Base-by-base conservation (phyloP, 1,140 invertebrate genomes). In the Procambarus virginalis region DNA sequence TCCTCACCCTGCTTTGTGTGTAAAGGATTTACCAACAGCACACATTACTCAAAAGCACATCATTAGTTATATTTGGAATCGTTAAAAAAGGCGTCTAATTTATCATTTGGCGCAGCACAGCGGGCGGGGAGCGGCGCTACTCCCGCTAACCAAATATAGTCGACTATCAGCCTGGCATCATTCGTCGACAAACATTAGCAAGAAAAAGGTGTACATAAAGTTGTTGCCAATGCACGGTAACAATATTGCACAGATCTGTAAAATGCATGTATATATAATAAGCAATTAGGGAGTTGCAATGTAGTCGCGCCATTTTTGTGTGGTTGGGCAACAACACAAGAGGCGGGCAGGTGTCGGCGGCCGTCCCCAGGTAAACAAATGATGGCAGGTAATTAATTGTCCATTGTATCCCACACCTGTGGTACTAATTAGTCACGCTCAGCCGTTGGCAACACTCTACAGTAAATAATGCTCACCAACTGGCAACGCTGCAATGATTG, bases 1-100 rank as follows among this genome's bases (percentile, higher is more conserved):
- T 34, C 34, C 34, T 34, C 34, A 34, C 34, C 34, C 34, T 1
- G 34, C 34, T 34, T 34, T 34, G 34, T 34, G 34, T 12, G 12
- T 20, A 68, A 17, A 20, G 10, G 64, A 68, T 68, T 68, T 17
- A 68, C 12, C 10, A 14, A 0, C 12, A 68, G 64, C 20, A 4
- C 9, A 68, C 64, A 68, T 68, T 68, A 68, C 12, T 68, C 64
- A 68, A 68, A 20, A 17, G 10, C 4, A 68, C 64, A 68, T 68
- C 64, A 68, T 68, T 68, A 68, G 64, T 68, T 68, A 68, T 68
- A 68, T 68, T 17, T 68, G 64, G 64, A 3, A 68, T 68, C 64
- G 17, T 68, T 68, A 68, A 68, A 68, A 68, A 58, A 58, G 55
- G 55, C 64, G 3, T 10, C 17, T 68, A 68, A 68, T 68, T 68